phyloP scores from a whole-genome alignment of 1,140 invertebrate species.

The Trichonephila clavata region DNA sequence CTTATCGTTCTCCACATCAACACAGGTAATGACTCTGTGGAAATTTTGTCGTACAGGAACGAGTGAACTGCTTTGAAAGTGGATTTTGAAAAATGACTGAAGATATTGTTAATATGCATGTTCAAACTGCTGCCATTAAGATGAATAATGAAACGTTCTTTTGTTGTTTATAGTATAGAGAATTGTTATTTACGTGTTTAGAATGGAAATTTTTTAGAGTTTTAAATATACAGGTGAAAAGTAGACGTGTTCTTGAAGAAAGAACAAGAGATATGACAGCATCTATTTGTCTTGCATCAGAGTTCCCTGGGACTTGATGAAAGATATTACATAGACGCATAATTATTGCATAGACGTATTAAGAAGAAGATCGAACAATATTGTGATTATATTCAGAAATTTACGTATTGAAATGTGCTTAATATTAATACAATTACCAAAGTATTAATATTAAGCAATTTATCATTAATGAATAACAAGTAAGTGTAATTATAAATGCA shows the following conservation, averaged over 20 bases:
- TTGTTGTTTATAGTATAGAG: neutral
- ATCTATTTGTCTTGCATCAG: neutral
- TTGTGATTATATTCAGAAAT: too few species aligned
- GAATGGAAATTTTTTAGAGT: neutral
- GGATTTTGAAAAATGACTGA: constrained; percentile 27
- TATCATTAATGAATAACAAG: too few species aligned
- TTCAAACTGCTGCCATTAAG: constrained; percentile 9
- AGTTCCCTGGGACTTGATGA: neutral
- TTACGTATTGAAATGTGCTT: too few species aligned
- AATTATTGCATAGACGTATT: neutral
- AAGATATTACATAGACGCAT: neutral
- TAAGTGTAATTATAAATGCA: too few species aligned
- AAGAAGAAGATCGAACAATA: neutral
- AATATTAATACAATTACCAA: too few species aligned
- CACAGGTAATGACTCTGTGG: neutral
- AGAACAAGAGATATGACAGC: neutral
- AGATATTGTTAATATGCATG: constrained; percentile 20
- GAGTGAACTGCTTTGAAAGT: neutral
- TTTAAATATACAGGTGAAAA: neutral
- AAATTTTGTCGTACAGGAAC: neutral
- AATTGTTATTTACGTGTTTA: constrained; percentile 26
- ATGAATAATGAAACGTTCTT: constrained; percentile 9
- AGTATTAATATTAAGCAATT: too few species aligned
- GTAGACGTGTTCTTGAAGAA: neutral
- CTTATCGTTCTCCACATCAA: neutral